Evolutionary conservation across 2,797 vertebrate species (phyloP).

Genomic region (Chiroxiphia lanceolata): DNA sequence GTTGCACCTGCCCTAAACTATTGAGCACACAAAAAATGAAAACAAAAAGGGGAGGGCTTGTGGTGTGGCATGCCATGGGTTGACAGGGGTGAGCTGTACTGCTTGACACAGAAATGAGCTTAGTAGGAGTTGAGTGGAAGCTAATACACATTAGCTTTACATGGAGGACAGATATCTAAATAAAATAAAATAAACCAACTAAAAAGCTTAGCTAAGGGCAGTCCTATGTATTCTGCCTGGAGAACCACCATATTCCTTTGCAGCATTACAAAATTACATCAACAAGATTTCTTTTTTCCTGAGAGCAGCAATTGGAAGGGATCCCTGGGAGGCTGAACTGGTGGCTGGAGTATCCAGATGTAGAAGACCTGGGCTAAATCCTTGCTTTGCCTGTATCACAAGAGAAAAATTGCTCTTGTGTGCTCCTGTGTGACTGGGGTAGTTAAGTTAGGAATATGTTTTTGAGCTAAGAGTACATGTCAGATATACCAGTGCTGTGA

Average conservation of each 20-base stretch:
- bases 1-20: not conserved
- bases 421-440: not conserved
- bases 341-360: not conserved
- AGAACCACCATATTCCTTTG: not conserved
- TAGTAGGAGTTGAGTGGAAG: not conserved
- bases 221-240: not conserved
- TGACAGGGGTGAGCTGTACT: not conserved
- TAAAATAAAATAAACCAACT: not conserved
- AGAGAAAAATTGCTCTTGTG: not conserved
- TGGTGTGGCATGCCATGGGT: accelerated
- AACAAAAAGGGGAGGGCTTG: not conserved
- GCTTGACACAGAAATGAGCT: not conserved
- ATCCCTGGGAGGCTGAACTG: not conserved
- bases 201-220: not conserved
- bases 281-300: not conserved
- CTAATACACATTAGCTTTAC: not conserved
- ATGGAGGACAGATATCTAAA: not conserved
- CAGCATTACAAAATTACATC: not conserved
- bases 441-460: not conserved
- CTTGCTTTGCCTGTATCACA: not conserved
- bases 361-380: not conserved
- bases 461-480: not conserved
- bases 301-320: not conserved
- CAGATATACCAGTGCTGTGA: not conserved
- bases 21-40: not conserved